These are phyloP conservation scores for Silurus aristotelis DNA, from an alignment of 2,797 vertebrate species.

Conservation along the genomic window DNA sequence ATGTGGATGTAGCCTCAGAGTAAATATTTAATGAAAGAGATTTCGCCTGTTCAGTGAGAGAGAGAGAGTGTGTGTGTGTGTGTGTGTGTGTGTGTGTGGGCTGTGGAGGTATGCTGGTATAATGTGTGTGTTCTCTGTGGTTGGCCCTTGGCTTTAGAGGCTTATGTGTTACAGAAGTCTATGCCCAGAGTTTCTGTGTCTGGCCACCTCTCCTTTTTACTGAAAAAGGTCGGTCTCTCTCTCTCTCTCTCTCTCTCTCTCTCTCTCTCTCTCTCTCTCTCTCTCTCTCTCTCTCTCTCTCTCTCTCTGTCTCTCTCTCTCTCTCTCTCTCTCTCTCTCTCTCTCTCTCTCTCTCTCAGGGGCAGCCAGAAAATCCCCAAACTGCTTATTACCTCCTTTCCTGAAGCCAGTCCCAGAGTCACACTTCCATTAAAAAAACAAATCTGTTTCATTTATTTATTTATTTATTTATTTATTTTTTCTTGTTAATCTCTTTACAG, in stretches of 20 bases:
- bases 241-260: constrained; percentile 16
- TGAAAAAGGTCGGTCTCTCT: constrained; percentile 14
- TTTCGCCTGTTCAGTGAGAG: neutral
- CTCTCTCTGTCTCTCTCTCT: constrained; percentile 15
- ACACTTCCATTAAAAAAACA: constrained; percentile 27
- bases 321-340: neutral
- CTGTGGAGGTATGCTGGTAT: neutral
- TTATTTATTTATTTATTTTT: neutral
- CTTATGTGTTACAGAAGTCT: constrained; percentile 33
- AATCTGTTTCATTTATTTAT: neutral
- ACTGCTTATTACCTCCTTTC: constrained; percentile 41
- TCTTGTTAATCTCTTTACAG: neutral
- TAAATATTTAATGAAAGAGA: neutral
- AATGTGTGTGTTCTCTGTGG: constrained; percentile 21
- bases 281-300: constrained; percentile 24
- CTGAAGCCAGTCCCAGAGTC: constrained; percentile 42
- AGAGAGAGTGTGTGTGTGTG: constrained; percentile 7
- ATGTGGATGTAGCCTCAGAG: neutral
- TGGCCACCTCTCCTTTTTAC: constrained; percentile 9
- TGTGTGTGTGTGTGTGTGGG: constrained; percentile 21
- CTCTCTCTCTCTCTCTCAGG: constrained; percentile 36
- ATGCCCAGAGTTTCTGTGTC: constrained; percentile 35
- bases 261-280: neutral
- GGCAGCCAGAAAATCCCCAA: constrained; percentile 65
- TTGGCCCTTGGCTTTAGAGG: constrained; percentile 27